Conservation (phyloP, 2,888 invertebrate genomes). For the Morpho deidamia region DNA sequence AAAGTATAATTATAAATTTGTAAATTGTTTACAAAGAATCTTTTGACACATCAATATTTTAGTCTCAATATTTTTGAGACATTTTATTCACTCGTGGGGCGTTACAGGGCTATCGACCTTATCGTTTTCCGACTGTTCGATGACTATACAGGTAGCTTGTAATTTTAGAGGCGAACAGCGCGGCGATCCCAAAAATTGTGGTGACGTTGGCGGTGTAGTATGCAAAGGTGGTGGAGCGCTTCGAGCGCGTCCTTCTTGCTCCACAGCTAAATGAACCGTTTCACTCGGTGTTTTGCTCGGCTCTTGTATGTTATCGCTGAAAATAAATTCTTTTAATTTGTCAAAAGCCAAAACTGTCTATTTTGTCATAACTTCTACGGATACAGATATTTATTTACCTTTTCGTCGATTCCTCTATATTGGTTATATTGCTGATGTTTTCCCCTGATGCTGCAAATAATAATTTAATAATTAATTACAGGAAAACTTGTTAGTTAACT, state of each 20-base stretch:
- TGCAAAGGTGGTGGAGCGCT: slow-evolving; percentile 43
- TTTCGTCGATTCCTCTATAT: slow-evolving; percentile 37
- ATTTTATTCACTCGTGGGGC: slow-evolving; percentile 36
- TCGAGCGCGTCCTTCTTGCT: slow-evolving; percentile 44
- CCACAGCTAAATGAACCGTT: slow-evolving; percentile 46
- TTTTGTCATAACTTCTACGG: no score
- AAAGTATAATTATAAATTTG: slow-evolving; percentile 41
- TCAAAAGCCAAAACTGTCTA: not conserved
- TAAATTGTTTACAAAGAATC: slow-evolving; percentile 53
- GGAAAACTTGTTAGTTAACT: no score
- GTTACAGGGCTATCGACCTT: slow-evolving; percentile 19
- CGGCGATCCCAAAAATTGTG: slow-evolving; percentile 34
- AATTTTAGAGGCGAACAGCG: slow-evolving; percentile 29
- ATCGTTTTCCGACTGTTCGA: slow-evolving; percentile 37
- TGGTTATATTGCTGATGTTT: slow-evolving; percentile 46
- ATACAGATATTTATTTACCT: slow-evolving; percentile 38
- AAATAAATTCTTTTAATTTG: not conserved
- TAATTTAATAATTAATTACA: not conserved
- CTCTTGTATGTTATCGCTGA: slow-evolving; percentile 33
- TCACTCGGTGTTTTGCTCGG: slow-evolving; percentile 47
- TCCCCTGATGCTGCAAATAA: slow-evolving; percentile 51
- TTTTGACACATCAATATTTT: slow-evolving; percentile 28
- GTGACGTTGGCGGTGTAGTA: slow-evolving; percentile 34
- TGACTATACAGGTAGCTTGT: slow-evolving; percentile 48
- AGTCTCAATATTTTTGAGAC: slow-evolving; percentile 31